Base-by-base conservation (phyloP, 2,797 vertebrate species). In the Ctenopoma kingsleyae region DNA sequence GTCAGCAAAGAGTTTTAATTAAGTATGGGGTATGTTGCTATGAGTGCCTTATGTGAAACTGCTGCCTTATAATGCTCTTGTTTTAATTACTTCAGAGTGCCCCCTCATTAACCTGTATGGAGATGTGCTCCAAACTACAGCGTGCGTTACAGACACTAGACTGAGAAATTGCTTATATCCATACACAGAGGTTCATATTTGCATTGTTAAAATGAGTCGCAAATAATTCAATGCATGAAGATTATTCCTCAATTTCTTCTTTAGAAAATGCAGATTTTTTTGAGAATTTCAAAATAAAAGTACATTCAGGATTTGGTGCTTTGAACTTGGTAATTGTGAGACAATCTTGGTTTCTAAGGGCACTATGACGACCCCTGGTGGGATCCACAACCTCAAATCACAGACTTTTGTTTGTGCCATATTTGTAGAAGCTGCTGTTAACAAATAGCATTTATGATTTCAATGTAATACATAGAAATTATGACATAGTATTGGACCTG, bases 1-100 rank as follows among this genome's bases (percentile, higher is more conserved):
- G 92, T 93, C 86, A 87, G 86, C 86, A 84, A 84, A 83, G 86
- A 90, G 83, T 93, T 94, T 94, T 94, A 95, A 95, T 95, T 93
- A 94, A 94, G 90, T 91, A 85, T 90, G 90, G 90, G 89, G 78
- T 88, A 88, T 91, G 88, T 89, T 90, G 93, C 90, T 71, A 80
- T 71, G 88, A 92, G 92, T 91, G 67, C 85, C 82, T 88, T 89
- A 91, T 91, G 86, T 87, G 90, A 92, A 93, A 92, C 89, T 88
- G 86, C 87, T 90, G 90, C 92, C 91, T 90, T 93, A 93, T 91
- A 92, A 93, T 91, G 86, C 87, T 92, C 91, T 89, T 92, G 84
- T 89, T 93, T 92, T 93, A 93, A 94, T 94, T 94, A 93, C 91
- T 91, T 82, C 91, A 83, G 85, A 92, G 90, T 91, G 90, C 84